These are phyloP conservation scores for Hypsopygia costalis DNA, from an alignment of 2,888 invertebrate species.

Conservation along the genomic window DNA sequence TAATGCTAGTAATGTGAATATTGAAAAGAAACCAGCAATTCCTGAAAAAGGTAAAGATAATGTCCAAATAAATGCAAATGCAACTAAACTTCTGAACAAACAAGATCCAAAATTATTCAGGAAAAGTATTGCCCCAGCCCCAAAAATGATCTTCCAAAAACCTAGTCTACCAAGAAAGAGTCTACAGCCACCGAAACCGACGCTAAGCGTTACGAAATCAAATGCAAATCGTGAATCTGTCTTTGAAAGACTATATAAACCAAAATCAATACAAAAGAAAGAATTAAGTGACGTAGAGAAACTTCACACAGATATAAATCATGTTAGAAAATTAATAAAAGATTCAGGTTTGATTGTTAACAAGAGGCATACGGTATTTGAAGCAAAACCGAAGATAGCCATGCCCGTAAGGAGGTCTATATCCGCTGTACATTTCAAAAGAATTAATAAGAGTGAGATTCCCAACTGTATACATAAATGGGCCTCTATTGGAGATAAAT, in stretches of 20 bases:
- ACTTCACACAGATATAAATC: conserved; percentile 43
- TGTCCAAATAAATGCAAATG: conserved; percentile 11
- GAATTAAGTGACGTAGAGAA: conserved; percentile 33
- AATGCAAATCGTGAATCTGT: conserved; percentile 42
- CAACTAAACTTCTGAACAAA: background rate
- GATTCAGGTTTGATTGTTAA: conserved; percentile 39
- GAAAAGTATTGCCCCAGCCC: conserved; percentile 30
- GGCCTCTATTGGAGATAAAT: conserved; percentile 61
- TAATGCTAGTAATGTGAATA: too few species aligned
- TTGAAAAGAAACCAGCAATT: conserved; percentile 4
- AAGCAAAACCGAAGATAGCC: conserved; percentile 23
- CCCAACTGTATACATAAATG: conserved; percentile 63
- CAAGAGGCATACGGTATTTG: conserved; percentile 46
- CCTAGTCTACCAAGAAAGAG: conserved; percentile 31
- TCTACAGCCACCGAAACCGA: conserved; percentile 22
- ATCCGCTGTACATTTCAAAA: conserved; percentile 71
- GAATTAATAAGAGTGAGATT: conserved; percentile 50
- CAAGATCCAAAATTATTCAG: conserved; percentile 10
- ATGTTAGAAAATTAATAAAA: conserved; percentile 44
- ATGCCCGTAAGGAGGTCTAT: conserved; percentile 57
- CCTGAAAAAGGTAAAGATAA: conserved; percentile 4
- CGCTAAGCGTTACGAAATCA: background rate
- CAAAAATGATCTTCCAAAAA: conserved; percentile 20
- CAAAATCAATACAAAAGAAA: conserved; percentile 36
- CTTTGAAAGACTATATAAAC: conserved; percentile 63